Evolutionary conservation across 2,888 invertebrate genomes (phyloP), one percentile per base, ranked within the genome.

Genomic region (Drosophila mettleri): DNA sequence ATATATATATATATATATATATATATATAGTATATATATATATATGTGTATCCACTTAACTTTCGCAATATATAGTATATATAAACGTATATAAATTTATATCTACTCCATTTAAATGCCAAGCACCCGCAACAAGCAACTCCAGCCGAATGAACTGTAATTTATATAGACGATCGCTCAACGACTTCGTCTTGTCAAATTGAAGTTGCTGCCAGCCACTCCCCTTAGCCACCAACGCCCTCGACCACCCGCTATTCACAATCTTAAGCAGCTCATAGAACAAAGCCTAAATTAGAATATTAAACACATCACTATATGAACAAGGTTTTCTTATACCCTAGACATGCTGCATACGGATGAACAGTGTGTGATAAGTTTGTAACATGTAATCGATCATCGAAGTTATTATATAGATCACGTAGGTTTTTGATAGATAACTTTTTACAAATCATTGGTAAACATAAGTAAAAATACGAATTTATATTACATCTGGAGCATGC

Each of bases 211-310:
- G 52, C 18, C 24, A 5, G 52, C 18, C 18, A 4, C 38, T 14
- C 22, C 43, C 43, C 43, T 22, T 7, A 31, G 12, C 22, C 29
- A 7, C 29, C 10, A 31, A 22, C 6, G 24, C 18, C 43, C 38
- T 41, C 43, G 16, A 43, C 14, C 39, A 29, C 7, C 24, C 31
- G 8, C 12, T 31, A 31, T 10, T 22, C 20, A 49, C 33, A 49
- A 52, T 18, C 36, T 38, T 16, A 18, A 38, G 36, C 52, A 20
- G 24, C 22, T 61, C 54, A 43, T 63, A 67, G 82, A 80, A 81
- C 80, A 80, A 81, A 80, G 69, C 75, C 80, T 62, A 59, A 86
- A 86, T 81, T 83, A 76, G 81, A 86, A 81, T 81, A 81, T 76
- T 74, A 76, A 74, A 67, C 74, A 70, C 69, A 69, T 75, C 57